Evolutionary conservation across 1,140 invertebrate genomes (phyloP).

Genomic region (Papilio polytes): DNA sequence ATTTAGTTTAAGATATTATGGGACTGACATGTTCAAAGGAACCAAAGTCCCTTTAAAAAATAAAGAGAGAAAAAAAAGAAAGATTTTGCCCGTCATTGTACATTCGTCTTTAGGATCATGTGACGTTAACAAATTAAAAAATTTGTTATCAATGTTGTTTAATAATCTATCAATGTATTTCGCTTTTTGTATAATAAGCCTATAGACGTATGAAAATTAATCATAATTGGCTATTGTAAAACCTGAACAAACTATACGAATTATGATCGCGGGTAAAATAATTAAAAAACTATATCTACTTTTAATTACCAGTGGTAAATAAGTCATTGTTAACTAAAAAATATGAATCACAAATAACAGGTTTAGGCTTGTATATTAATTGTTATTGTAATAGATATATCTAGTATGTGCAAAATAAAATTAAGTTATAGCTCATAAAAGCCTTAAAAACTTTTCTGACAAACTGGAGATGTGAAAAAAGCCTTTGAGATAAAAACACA

Average conservation of each 20-base stretch:
- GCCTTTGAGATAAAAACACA: too few relatives aligned
- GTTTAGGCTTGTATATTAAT: background rate
- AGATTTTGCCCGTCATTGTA: background rate
- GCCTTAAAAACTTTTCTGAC: background rate
- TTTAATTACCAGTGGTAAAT: background rate
- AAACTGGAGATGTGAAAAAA: background rate
- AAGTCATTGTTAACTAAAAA: background rate
- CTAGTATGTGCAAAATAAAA: background rate
- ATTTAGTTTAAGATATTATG: too few relatives aligned
- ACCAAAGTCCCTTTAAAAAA: too few relatives aligned
- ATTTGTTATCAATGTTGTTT: background rate
- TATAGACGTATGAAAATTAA: conserved; percentile 1
- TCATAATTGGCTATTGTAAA: background rate
- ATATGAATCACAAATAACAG: background rate
- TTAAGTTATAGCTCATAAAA: background rate
- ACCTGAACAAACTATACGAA: background rate
- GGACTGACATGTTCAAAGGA: too few relatives aligned
- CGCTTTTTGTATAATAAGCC: background rate
- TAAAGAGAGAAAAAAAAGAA: too few relatives aligned
- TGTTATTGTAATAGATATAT: background rate
- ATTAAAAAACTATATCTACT: background rate
- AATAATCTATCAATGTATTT: conserved; percentile 2
- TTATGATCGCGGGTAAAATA: background rate
- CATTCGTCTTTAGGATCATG: background rate
- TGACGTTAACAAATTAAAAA: background rate